These are phyloP conservation scores for Clistopyga incitator DNA, from an alignment of 2,888 invertebrate genomes.

Conservation along the genomic window DNA sequence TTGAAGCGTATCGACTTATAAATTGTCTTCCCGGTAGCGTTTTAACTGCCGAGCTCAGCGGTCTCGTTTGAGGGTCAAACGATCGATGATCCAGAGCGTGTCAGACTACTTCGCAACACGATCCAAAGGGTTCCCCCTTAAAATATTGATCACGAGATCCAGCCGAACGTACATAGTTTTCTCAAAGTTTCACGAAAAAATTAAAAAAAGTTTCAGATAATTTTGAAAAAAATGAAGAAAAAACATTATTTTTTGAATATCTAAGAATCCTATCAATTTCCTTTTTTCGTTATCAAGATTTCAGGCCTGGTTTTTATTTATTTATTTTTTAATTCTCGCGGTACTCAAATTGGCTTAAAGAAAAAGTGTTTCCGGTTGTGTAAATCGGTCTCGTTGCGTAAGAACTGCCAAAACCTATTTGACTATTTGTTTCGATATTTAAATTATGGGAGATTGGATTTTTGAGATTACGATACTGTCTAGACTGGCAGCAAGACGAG, in stretches of 20 bases:
- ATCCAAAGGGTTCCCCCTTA: not conserved
- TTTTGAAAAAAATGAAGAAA: too few relatives aligned
- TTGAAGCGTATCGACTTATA: conserved; percentile 61
- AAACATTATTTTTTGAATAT: too few relatives aligned
- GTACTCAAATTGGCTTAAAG: too few relatives aligned
- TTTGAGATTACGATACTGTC: not conserved
- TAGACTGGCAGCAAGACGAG: not conserved
- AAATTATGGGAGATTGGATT: not conserved
- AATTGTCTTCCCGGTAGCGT: conserved; percentile 53
- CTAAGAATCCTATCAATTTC: too few relatives aligned
- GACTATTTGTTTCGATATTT: not conserved
- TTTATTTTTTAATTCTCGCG: too few relatives aligned
- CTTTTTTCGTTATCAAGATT: too few relatives aligned
- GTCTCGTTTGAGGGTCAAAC: conserved; percentile 60
- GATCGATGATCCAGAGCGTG: conserved; percentile 60
- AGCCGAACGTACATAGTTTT: not conserved
- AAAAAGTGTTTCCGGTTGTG: not conserved
- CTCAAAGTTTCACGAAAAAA: not conserved
- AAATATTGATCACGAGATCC: not conserved
- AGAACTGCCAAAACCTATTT: not conserved
- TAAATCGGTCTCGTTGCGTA: not conserved
- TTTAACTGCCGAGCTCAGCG: conserved; percentile 42
- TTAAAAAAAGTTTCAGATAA: not conserved
- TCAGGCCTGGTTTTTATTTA: too few relatives aligned
- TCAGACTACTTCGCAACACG: not conserved